Percentiles rank a stretch among this genome's conserved stretches.
Conservation (phyloP, 2,888 invertebrate genomes). For the Drosophila barbarae region DNA sequence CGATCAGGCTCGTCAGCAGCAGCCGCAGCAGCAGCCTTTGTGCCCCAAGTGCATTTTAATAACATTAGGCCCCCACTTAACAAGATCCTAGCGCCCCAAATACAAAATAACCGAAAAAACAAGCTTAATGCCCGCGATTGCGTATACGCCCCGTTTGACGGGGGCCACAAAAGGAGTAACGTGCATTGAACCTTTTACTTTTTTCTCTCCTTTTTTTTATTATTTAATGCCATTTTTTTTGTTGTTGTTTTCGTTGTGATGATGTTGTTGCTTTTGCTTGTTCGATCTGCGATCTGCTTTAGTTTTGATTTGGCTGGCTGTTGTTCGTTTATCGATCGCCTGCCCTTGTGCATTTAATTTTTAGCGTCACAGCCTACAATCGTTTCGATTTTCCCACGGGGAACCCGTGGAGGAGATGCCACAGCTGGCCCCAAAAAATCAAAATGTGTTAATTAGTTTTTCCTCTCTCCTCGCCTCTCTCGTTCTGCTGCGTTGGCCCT, state of each 20-base stretch:
- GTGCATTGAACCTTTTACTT: constrained; percentile 73
- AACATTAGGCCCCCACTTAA: constrained; percentile 74
- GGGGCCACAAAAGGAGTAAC: constrained; percentile 39
- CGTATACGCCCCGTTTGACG: constrained; percentile 71
- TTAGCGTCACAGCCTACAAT: constrained; percentile 72
- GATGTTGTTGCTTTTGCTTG: not conserved
- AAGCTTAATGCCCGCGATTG: constrained; percentile 68
- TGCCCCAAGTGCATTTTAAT: constrained; percentile 75
- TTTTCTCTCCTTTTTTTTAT: constrained; percentile 25
- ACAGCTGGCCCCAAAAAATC: constrained; percentile 60
- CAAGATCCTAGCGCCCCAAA: constrained; percentile 75
- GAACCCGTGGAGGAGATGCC: constrained; percentile 43
- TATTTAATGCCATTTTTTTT: constrained; percentile 6
- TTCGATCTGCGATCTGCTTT: constrained; percentile 60
- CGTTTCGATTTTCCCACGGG: constrained; percentile 59
- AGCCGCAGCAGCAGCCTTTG: constrained; percentile 11
- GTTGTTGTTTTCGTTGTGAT: constrained; percentile 46
- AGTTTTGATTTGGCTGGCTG: constrained; percentile 62
- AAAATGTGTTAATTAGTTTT: constrained; percentile 72
- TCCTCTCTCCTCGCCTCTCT: constrained; percentile 10
- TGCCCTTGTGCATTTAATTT: constrained; percentile 61
- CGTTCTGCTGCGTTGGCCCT: constrained; percentile 9
- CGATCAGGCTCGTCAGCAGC: constrained; percentile 55
- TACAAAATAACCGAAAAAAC: constrained; percentile 22
- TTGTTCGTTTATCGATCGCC: constrained; percentile 42